These are phyloP conservation scores for Plebejus melissa DNA, from an alignment of 2,888 invertebrate genomes.

Conservation along the genomic window DNA sequence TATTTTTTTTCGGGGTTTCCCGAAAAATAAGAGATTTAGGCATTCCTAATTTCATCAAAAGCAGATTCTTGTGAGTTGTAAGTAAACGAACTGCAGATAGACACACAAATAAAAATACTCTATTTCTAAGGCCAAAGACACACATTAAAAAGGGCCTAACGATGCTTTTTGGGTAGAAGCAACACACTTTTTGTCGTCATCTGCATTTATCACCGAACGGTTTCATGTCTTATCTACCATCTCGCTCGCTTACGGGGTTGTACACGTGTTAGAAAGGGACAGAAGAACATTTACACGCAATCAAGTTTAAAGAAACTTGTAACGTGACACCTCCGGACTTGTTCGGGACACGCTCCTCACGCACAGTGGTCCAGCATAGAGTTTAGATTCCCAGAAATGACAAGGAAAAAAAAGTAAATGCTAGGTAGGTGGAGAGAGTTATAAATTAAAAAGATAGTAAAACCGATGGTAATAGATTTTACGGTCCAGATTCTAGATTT, in stretches of 20 bases:
- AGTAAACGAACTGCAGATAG: too few species aligned
- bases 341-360: conserved; percentile 46
- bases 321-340: conserved; percentile 63
- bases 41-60: too few species aligned
- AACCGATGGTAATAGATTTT: too few species aligned
- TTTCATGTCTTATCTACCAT: neutral
- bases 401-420: neutral
- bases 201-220: conserved; percentile 9
- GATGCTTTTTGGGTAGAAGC: neutral
- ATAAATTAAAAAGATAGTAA: too few species aligned
- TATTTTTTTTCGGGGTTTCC: too few species aligned
- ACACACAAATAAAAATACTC: neutral
- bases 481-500: too few species aligned
- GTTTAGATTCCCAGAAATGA: neutral
- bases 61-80: too few species aligned
- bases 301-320: conserved; percentile 70
- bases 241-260: neutral
- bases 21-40: too few species aligned
- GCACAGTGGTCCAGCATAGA: conserved; percentile 49
- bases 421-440: too few species aligned
- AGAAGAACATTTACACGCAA: conserved; percentile 67
- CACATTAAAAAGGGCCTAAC: neutral
- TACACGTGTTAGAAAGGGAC: neutral
- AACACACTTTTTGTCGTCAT: conserved; percentile 8
- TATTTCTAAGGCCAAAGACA: neutral